Evolutionary conservation across 2,888 invertebrate genomes (phyloP).

Genomic region (Oxytorus armatus): DNA sequence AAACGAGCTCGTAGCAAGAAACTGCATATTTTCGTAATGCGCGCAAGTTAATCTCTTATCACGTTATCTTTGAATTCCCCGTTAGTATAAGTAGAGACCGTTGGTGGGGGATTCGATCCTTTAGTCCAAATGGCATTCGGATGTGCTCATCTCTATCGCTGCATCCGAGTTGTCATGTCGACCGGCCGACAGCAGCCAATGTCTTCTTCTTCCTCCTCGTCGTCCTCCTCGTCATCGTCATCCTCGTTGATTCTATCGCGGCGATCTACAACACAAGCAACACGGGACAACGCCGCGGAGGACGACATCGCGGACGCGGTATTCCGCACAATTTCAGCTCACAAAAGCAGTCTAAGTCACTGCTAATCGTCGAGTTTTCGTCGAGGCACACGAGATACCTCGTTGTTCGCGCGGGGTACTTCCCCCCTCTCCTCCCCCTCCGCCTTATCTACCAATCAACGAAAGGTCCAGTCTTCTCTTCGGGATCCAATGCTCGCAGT

Average conservation of each 20-base stretch:
- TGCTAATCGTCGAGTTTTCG: conserved; percentile 19
- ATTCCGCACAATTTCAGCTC: background rate
- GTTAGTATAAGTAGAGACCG: conserved; percentile 85
- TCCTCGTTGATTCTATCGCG: conserved; percentile 38
- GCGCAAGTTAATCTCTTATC: conserved; percentile 79
- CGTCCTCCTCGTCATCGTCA: conserved; percentile 10
- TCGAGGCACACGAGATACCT: background rate
- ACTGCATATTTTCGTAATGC: conserved; percentile 62
- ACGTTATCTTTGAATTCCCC: conserved; percentile 84
- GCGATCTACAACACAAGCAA: conserved; percentile 4
- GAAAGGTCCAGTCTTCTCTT: background rate
- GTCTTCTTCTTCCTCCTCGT: conserved; percentile 19
- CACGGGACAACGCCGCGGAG: conserved; percentile 12
- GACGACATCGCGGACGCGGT: background rate
- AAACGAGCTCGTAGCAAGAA: conserved; percentile 67
- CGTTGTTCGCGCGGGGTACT: conserved; percentile 9
- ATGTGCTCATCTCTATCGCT: conserved; percentile 80
- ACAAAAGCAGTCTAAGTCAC: background rate
- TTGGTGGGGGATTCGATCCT: conserved; percentile 83
- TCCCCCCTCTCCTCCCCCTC: background rate
- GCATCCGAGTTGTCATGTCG: conserved; percentile 83
- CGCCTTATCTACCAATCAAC: no score
- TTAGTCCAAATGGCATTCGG: conserved; percentile 84
- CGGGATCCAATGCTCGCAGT: conserved; percentile 1
- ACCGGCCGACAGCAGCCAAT: conserved; percentile 70